phyloP scores from a whole-genome alignment of 2,797 vertebrate genomes.

The Lepus townsendii region DNA sequence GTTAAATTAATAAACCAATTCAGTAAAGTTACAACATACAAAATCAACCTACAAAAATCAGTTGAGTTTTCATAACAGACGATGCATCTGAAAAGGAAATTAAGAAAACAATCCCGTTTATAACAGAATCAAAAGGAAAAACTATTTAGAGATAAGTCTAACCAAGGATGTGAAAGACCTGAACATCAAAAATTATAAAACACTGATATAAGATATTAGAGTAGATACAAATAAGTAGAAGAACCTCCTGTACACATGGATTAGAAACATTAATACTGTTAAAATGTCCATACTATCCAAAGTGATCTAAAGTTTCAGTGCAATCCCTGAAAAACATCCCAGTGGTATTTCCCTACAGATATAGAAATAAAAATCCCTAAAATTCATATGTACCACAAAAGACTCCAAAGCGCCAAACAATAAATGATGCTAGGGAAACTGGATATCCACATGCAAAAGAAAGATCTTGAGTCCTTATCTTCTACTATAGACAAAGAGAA shows the following conservation, averaged over 20 bases:
- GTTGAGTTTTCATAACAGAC: neutral
- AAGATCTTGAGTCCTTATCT: neutral
- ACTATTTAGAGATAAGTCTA: too few species aligned
- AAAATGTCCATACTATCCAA: neutral
- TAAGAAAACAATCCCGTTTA: neutral
- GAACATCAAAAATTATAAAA: too few species aligned
- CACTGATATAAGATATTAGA: too few species aligned
- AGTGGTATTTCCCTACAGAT: neutral
- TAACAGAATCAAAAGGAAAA: neutral
- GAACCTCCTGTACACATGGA: too few species aligned
- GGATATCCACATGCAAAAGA: neutral
- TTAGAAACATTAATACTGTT: neutral
- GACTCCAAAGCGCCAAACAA: neutral
- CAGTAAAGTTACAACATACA: neutral
- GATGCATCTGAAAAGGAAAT: neutral
- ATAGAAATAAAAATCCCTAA: neutral
- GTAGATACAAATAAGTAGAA: too few species aligned
- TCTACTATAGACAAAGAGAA: neutral
- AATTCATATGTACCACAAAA: neutral
- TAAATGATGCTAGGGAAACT: neutral
- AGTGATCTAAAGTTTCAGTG: neutral
- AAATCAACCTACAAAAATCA: neutral
- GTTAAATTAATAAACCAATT: neutral
- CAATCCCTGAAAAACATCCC: neutral
- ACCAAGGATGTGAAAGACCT: too few species aligned